Percentiles rank a stretch among this genome's conserved stretches.
Conservation (phyloP, 2,888 invertebrate genomes). For the Spisula solida region DNA sequence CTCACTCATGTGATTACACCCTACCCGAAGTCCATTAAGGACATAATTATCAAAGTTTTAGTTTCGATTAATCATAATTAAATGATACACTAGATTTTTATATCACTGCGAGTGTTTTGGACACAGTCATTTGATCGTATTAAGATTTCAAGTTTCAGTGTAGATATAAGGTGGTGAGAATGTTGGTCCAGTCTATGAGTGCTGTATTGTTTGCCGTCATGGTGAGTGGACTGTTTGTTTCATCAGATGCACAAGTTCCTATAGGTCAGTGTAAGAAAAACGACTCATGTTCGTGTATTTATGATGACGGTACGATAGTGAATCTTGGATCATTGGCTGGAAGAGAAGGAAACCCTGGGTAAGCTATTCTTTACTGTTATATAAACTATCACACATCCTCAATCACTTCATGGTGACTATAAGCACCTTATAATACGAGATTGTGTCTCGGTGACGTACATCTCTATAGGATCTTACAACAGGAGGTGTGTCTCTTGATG, state of each 20-base stretch:
- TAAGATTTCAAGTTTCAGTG: not conserved
- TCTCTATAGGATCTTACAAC: no score
- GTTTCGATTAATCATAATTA: not conserved
- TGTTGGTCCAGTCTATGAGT: constrained; percentile 7
- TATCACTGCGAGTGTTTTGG: not conserved
- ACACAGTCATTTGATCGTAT: no score
- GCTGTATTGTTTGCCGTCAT: not conserved
- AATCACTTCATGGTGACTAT: no score
- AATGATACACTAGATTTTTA: not conserved
- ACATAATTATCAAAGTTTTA: not conserved
- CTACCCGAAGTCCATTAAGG: not conserved
- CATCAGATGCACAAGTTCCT: constrained; percentile 26
- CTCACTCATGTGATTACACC: not conserved
- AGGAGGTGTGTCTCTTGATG: no score
- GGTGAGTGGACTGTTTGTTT: not conserved
- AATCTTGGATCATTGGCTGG: constrained; percentile 43
- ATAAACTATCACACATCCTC: not conserved
- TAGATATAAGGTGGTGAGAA: not conserved
- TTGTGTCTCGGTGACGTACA: no score
- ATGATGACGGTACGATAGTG: constrained; percentile 61
- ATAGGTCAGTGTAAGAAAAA: constrained; percentile 46
- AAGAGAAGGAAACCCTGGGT: constrained; percentile 55
- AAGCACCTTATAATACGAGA: no score
- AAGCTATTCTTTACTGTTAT: constrained; percentile 7
- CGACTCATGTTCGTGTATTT: constrained; percentile 53